These are phyloP conservation scores for Chloropsis cyanopogon DNA, from an alignment of 2,113 vertebrate species.

Conservation along the genomic window DNA sequence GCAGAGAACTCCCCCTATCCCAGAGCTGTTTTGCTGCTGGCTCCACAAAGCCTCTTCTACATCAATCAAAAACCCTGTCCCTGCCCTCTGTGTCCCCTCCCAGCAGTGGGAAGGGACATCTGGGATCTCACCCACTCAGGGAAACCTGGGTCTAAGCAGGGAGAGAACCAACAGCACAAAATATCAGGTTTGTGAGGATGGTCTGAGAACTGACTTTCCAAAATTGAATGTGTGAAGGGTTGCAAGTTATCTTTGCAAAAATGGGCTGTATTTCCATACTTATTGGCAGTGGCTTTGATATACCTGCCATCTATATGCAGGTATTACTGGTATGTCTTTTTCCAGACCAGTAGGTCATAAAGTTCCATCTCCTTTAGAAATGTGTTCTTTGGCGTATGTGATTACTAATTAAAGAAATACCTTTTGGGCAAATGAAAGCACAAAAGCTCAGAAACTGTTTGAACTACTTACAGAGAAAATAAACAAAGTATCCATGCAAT, in stretches of 20 bases:
- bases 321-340: constrained; percentile 2
- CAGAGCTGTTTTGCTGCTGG: not conserved
- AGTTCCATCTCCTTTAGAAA: not conserved
- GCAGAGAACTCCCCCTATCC: not conserved
- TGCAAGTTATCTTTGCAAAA: not conserved
- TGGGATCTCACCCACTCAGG: accelerated
- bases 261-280: not conserved
- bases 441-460: not conserved
- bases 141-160: not conserved
- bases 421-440: constrained; percentile 14
- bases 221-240: not conserved
- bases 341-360: constrained; percentile 20
- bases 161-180: not conserved
- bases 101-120: not conserved
- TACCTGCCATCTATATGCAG: not conserved
- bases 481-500: not conserved
- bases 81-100: not conserved
- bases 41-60: not conserved
- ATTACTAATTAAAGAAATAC: constrained; percentile 43
- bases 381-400: not conserved
- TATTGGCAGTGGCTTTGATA: not conserved
- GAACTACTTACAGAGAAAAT: not conserved
- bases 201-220: not conserved
- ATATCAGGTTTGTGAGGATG: not conserved
- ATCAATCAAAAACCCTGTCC: accelerated